Evolutionary conservation across 2,113 vertebrate genomes (phyloP), one percentile per base, ranked within the genome.

Genomic region (Oryzias celebensis): DNA sequence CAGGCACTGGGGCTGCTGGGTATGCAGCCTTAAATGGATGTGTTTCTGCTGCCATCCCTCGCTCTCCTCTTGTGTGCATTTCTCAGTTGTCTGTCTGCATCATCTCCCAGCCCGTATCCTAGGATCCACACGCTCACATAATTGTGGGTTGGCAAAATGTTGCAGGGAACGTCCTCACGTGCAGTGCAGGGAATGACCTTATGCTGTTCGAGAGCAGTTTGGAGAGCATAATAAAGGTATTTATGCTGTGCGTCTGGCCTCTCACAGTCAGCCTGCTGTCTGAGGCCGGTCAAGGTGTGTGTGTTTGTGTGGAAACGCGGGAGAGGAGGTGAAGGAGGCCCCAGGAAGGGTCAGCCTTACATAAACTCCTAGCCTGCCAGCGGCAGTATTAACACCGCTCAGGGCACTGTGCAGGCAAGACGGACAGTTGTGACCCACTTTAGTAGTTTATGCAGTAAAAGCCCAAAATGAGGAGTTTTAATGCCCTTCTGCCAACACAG

Each of bases 1-100:
- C 86, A 87, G 80, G 87, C 85, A 71, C 65, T 80, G 68, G 36
- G 61, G 76, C 81, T 80, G 87, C 87, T 89, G 88, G 84, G 75
- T 88, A 88, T 89, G 89, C 85, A 80, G 74, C 92, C 91, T 91
- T 93, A 92, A 92, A 93, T 91, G 91, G 91, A 84, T 87, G 81
- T 84, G 84, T 85, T 89, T 88, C 81, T 80, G 65, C 73, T 84
- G 79, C 78, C 83, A 86, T 83, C 68, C 43, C 78, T 51, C 65
- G 42, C 73, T 59, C 63, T 26, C 22, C 10, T 2, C 60, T 67
- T 75, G 42, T 53, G 61, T 56, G 60, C 63, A 64, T 59, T 85
- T 77, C 77, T 82, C 83, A 75, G 75, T 85, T 80, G 64, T 36
- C 20, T 2, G 60, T 75, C 52, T 58, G 26, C 55, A 66, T 75